Percentiles rank a stretch among this genome's conserved stretches.
Evolutionary conservation across 1,140 invertebrate species (phyloP).

Genomic region (Diachasmimorpha longicaudata): DNA sequence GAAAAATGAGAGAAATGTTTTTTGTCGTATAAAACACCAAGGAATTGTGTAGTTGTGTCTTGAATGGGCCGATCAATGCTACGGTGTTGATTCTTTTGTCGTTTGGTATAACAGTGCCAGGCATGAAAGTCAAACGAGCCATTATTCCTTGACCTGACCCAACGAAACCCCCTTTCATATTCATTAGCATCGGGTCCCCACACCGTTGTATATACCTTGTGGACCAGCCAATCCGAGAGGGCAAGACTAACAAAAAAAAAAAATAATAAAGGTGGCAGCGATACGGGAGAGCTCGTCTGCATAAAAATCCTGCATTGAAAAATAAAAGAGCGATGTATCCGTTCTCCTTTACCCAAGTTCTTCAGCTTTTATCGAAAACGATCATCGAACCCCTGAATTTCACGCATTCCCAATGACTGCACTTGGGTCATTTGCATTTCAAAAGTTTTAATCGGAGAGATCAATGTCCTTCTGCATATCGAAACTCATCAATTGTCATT

Average conservation of each 20-base stretch:
- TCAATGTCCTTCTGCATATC: neutral
- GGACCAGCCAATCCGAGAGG: constrained; percentile 33
- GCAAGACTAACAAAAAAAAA: constrained; percentile 19
- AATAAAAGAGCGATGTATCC: neutral
- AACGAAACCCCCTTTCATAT: constrained; percentile 58
- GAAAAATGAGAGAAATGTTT: too few relatives aligned
- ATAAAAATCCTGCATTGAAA: neutral
- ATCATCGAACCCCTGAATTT: neutral
- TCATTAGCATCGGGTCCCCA: constrained; percentile 47
- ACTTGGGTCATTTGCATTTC: neutral
- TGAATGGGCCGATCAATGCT: neutral
- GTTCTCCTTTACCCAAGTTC: neutral
- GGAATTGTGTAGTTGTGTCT: constrained; percentile 23
- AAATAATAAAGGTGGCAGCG: neutral
- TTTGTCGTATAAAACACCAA: constrained; percentile 11
- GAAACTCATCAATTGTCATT: neutral
- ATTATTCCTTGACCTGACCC: constrained; percentile 63
- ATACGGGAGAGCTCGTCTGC: neutral
- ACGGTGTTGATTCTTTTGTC: constrained; percentile 43
- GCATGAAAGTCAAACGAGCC: constrained; percentile 59
- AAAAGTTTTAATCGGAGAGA: neutral
- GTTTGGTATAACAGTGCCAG: constrained; percentile 15
- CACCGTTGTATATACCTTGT: constrained; percentile 30
- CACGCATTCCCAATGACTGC: neutral
- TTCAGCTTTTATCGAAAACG: neutral